Base-by-base conservation (phyloP, 2,113 vertebrate species). In the Ivindomyrus marchei region DNA sequence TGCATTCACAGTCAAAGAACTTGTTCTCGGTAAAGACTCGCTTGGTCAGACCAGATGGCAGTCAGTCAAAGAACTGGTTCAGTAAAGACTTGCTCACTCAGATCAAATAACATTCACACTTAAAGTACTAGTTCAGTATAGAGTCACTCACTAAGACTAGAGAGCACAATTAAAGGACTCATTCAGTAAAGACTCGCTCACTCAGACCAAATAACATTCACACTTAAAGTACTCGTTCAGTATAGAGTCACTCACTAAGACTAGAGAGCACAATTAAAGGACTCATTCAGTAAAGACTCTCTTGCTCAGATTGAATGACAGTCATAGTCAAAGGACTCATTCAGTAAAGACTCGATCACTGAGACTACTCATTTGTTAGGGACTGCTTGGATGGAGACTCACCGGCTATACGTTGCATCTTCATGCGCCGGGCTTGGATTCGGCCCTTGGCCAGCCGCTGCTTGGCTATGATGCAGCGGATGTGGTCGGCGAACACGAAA, bases 361-460 rank as follows among this genome's bases (percentile, higher is more conserved):
- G 49, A 31, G 13, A 17, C 19, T 3, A 47, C 45, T 46, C 6
- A 2, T 21, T 5, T 19, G 83, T 3, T 85, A 80, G 0, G 6
- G 74, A 80, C 36, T 80, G 13, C 3, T 39, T 80, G 74, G 17
- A 36, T 42, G 74, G 74, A 80, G 74, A 80, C 91, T 94, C 90
- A 98, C 98, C 98, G 24, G 98, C 97, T 88, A 99, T 99, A 85
- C 98, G 96, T 93, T 99, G 98, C 98, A 99, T 99, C 93, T 99
- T 99, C 96, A 98, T 98, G 56, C 98, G 97, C 3, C 98, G 95
- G 0, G 98, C 98, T 90, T 99, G 98, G 94, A 99, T 99, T 2
- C 98, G 97, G 5, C 98, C 98, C 91, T 99, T 99, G 90, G 98
- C 98, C 58, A 99, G 96, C 70, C 98, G 97, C 92, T 99, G 98